These are phyloP conservation scores for Cirrhinus molitorella DNA, from an alignment of 2,797 vertebrate genomes.

Conservation along the genomic window DNA sequence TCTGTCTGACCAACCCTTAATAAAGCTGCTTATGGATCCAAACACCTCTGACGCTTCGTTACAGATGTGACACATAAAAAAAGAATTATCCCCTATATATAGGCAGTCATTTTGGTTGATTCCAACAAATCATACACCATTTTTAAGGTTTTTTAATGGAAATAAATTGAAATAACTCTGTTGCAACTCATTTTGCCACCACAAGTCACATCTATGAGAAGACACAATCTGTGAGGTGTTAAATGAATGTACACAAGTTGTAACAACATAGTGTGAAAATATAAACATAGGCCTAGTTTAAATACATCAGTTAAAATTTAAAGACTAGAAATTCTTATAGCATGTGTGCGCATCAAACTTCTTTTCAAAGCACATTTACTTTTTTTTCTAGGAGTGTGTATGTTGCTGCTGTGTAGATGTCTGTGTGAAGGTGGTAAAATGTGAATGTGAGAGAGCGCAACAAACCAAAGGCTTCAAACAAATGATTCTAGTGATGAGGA, in stretches of 20 bases:
- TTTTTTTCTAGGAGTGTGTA: neutral
- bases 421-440: neutral
- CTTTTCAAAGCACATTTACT: neutral
- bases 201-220: too few species aligned
- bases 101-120: too few species aligned
- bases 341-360: neutral
- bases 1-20: too few species aligned
- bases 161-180: too few species aligned
- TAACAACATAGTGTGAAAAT: neutral
- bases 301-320: neutral
- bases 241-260: neutral
- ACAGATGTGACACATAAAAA: too few species aligned
- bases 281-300: too few species aligned
- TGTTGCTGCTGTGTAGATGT: neutral
- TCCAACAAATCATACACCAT: too few species aligned
- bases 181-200: too few species aligned
- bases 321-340: neutral
- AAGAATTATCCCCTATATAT: too few species aligned
- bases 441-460: neutral
- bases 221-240: neutral
- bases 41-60: too few species aligned
- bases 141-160: too few species aligned
- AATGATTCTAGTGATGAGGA: neutral
- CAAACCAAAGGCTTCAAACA: neutral
- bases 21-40: too few species aligned